Base-by-base conservation (phyloP, 2,888 invertebrate genomes). In the Calephelis perditalis region DNA sequence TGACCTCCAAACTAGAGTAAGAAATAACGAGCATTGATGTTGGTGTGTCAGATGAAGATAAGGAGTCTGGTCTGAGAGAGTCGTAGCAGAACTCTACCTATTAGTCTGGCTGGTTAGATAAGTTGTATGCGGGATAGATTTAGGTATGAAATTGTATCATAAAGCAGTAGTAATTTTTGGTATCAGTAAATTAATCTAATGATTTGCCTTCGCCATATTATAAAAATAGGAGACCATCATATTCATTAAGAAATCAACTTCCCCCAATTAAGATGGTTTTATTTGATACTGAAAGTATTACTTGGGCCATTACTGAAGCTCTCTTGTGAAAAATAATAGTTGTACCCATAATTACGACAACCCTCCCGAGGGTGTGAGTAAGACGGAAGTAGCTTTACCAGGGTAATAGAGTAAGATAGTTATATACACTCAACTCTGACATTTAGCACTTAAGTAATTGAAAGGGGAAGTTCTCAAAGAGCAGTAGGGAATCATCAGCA, bases 361-460 rank as follows among this genome's bases (percentile, higher is more conserved):
- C 79, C 80, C 78, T 73, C 75, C 72, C 67, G 35, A 1, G 26
- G 75, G 76, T 64, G 61, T 67, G 73, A 79, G 75, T 57, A 67
- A 65, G 65, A 75, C 58, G 67, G 68, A 62, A 55, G 59, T 65
- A 67, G 56, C 65, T 63, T 63, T 61, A 61, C 56, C 65, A 70
- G 73, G 67, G 70, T 67, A 75, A 71, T 65, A 67, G 74, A 84
- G 68, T 64, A 77, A 77, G 85, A 85, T 67, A 60, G 69, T 56
- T 64, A 66, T 78, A 81, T 68, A 70, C 73, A 68, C 64, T 72
- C 72, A 71, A 76, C 76, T 75, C 73, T 73, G 76, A 74, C 74
- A 71, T 72, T 71, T 71, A 82, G 82, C 86, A 88, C 88, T 89
- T 87, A 88, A 85, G 87, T 90, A 88, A 89, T 89, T 88, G 87